These are phyloP conservation scores for Helicoverpa armigera DNA, from an alignment of 1,140 invertebrate genomes.

Conservation along the genomic window DNA sequence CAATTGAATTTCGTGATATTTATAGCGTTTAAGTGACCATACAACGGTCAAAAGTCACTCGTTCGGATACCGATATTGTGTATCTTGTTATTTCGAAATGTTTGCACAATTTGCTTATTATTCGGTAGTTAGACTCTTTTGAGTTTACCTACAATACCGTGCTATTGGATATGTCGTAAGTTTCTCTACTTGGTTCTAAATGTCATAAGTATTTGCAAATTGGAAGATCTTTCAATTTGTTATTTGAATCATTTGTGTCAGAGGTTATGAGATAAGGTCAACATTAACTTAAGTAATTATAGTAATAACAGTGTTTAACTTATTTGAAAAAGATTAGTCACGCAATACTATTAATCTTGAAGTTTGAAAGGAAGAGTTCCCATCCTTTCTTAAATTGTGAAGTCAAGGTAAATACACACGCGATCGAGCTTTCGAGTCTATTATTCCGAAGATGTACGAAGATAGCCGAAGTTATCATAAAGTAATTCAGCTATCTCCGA, in stretches of 20 bases:
- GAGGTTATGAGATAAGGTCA: conserved; percentile 20
- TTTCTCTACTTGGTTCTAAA: not conserved
- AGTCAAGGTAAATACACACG: not conserved
- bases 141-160: not conserved
- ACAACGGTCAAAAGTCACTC: conserved; percentile 47
- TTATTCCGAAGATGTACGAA: not conserved
- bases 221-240: not conserved
- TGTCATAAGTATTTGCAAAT: conserved; percentile 7
- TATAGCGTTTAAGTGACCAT: conserved; percentile 49
- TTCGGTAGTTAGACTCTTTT: conserved; percentile 13
- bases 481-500: not conserved
- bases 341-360: not conserved
- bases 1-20: conserved; percentile 62
- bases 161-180: not conserved
- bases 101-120: conserved; percentile 31
- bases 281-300: conserved; percentile 7
- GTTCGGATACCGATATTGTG: conserved; percentile 8
- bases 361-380: no score
- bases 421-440: not conserved
- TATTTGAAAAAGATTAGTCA: not conserved
- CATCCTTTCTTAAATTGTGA: no score
- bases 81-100: conserved; percentile 33
- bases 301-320: not conserved
- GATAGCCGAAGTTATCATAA: conserved; percentile 6
- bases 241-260: conserved; percentile 20